Base-by-base conservation (phyloP, 2,797 vertebrate genomes). In the Remorina albescens region DNA sequence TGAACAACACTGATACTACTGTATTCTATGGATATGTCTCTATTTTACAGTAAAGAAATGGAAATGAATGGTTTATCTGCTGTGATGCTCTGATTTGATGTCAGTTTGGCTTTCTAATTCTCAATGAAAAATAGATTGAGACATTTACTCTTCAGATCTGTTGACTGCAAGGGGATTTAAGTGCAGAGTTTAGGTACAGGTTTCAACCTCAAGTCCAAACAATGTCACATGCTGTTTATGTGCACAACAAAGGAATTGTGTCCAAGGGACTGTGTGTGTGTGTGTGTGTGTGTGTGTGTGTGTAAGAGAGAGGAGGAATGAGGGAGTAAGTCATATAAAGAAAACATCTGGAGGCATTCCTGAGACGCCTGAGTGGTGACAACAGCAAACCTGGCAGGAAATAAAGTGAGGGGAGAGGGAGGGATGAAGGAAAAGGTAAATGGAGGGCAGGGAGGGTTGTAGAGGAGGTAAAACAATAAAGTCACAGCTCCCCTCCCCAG, bases 301-400 rank as follows among this genome's bases (percentile, higher is more conserved):
- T 47, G 61, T 37, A 18, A n/a, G n/a, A n/a, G n/a, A n/a, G n/a
- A n/a, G n/a, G n/a, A n/a, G n/a, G n/a, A n/a, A n/a, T n/a, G n/a
- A n/a, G n/a, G n/a, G n/a, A n/a, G n/a, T n/a, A n/a, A 90, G 78
- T 89, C 86, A 86, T 73, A 63, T 39, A 68, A 74, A 67, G 79
- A 90, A 85, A 91, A 92, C 91, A 91, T 91, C 88, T 92, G 90
- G 80, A 90, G 78, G 80, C 89, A 93, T 92, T 92, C 89, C 90
- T 90, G 73, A 86, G 75, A 91, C 55, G 84, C 83, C 80, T 74
- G 84, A 88, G 71, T 39, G 59, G 65, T 93, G 92, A 93, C 86
- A 81, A 51, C 85, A 88, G 81, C 65, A 56, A 67, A 90, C 74
- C 81, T 90, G 86, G 82, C 76, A 73, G 75, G 67, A 85, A 76